These are phyloP conservation scores for Ormyrus labotus DNA, from an alignment of 2,888 invertebrate genomes.

Conservation along the genomic window DNA sequence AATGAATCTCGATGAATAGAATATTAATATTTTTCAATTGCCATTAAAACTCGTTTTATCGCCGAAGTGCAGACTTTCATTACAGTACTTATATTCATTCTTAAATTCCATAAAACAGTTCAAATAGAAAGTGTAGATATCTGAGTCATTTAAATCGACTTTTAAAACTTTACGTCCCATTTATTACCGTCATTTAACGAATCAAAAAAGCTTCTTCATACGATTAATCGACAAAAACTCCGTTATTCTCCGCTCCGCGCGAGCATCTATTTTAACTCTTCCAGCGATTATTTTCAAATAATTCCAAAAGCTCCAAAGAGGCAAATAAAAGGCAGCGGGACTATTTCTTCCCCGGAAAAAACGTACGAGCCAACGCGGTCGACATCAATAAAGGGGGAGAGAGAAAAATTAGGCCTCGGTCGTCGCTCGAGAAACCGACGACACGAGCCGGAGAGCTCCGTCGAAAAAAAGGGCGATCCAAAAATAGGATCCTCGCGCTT, in stretches of 20 bases:
- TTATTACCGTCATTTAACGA: too few species aligned
- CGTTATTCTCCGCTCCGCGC: too few species aligned
- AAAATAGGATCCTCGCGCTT: slow-evolving; percentile 39
- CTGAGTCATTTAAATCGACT: too few species aligned
- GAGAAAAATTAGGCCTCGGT: slow-evolving; percentile 22
- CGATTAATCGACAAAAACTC: too few species aligned
- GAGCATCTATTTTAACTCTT: too few species aligned
- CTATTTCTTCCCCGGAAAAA: slow-evolving; percentile 12
- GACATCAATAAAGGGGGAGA: slow-evolving; percentile 19
- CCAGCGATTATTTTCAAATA: too few species aligned
- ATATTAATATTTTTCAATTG: slow-evolving; percentile 25
- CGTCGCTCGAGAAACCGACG: too few species aligned
- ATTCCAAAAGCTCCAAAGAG: not conserved
- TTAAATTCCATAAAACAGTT: not conserved
- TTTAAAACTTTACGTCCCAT: too few species aligned
- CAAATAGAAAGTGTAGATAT: not conserved
- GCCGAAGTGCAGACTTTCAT: too few species aligned
- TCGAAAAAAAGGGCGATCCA: slow-evolving; percentile 32
- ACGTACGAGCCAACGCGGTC: slow-evolving; percentile 30
- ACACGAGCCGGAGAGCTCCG: not conserved
- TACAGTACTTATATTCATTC: not conserved
- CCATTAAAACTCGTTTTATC: not conserved
- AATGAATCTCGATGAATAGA: not conserved
- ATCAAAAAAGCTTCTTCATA: too few species aligned
- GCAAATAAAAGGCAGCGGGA: slow-evolving; percentile 14